Evolutionary conservation across 1,140 invertebrate species (phyloP).

Genomic region (Telenomus remus): DNA sequence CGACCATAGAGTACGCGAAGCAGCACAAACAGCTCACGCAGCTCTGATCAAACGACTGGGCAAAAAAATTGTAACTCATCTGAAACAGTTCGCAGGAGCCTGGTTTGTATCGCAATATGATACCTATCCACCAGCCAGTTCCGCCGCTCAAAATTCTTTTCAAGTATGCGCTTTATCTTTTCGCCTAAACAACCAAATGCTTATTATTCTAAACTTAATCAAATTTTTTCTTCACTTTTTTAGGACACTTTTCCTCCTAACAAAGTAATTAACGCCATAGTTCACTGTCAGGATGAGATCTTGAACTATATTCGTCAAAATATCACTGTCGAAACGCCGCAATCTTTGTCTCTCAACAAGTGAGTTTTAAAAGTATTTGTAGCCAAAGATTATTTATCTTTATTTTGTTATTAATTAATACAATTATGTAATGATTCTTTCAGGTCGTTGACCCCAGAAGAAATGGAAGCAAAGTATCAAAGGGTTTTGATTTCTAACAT

Average conservation of each 20-base stretch:
- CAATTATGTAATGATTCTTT: constrained; percentile 8
- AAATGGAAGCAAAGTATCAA: constrained; percentile 84
- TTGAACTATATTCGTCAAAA: constrained; percentile 83
- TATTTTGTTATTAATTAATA: no score
- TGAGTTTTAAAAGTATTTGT: constrained; percentile 28
- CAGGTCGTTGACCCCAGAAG: constrained; percentile 79
- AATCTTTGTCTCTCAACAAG: constrained; percentile 74
- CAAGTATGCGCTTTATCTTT: constrained; percentile 69
- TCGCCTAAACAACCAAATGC: not conserved
- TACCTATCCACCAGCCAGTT: constrained; percentile 85
- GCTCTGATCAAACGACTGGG: constrained; percentile 81
- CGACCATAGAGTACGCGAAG: constrained; percentile 87
- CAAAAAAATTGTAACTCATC: constrained; percentile 84
- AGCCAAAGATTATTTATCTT: not conserved
- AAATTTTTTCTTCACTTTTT: constrained; percentile 39
- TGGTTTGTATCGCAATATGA: constrained; percentile 90
- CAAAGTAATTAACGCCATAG: constrained; percentile 83
- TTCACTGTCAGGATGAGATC: constrained; percentile 86
- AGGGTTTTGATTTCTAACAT: constrained; percentile 81
- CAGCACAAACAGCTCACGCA: constrained; percentile 81
- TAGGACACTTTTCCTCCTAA: constrained; percentile 82
- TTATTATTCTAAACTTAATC: no score
- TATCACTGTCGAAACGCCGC: constrained; percentile 80
- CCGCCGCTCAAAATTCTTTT: constrained; percentile 83
- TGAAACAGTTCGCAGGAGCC: constrained; percentile 84